phyloP scores from a whole-genome alignment of 2,797 vertebrate genomes.

The Labroides dimidiatus region DNA sequence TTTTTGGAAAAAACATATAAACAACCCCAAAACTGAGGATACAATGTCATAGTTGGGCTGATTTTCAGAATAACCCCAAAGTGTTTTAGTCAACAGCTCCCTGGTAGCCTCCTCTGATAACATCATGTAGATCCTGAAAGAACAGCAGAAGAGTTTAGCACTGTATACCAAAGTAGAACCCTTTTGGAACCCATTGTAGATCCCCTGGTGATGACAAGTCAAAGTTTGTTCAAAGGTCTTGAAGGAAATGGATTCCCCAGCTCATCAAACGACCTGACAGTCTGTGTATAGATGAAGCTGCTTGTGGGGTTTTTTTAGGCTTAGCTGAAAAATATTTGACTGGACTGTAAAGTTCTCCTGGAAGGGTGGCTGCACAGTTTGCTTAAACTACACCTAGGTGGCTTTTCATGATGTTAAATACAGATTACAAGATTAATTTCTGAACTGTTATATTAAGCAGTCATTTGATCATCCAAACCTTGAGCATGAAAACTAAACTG shows the following conservation, averaged over 20 bases:
- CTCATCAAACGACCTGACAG: constrained; percentile 21
- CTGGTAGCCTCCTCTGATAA: background rate
- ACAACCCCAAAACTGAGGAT: background rate
- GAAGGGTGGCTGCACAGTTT: background rate
- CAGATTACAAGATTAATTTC: no score
- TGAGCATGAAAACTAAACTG: no score
- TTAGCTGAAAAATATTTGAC: constrained; percentile 22
- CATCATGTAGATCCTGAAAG: background rate
- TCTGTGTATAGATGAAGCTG: constrained; percentile 27
- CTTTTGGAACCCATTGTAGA: constrained; percentile 3
- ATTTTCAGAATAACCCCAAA: constrained; percentile 4
- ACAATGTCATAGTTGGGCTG: constrained; percentile 4
- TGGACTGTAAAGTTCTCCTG: constrained; percentile 9
- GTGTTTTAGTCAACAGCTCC: background rate
- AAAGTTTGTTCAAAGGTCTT: background rate
- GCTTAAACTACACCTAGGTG: background rate
- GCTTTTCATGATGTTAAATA: background rate
- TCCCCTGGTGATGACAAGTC: constrained; percentile 28
- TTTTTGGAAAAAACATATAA: background rate
- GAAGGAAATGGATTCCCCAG: constrained; percentile 19
- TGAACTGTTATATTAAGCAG: no score
- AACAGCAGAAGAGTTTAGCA: background rate
- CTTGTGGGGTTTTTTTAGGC: constrained; percentile 27
- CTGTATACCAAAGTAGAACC: background rate
- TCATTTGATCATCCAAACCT: no score